phyloP scores from a whole-genome alignment of 2,797 vertebrate species.

The Enteromius fasciolatus region DNA sequence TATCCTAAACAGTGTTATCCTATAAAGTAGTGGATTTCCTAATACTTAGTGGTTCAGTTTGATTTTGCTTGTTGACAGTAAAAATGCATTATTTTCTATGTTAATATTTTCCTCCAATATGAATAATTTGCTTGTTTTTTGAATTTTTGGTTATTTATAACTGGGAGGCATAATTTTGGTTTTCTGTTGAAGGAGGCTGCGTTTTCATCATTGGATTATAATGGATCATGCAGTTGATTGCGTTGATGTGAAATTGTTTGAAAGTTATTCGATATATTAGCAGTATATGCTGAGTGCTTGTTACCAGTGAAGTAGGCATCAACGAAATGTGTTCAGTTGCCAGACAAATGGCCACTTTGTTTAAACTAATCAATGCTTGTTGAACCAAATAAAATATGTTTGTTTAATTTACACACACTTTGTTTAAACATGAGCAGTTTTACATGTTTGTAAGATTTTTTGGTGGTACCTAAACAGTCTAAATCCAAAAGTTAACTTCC shows the following conservation, averaged over 20 bases:
- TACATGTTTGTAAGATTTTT: background rate
- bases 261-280: constrained; percentile 9
- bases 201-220: background rate
- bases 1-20: constrained; percentile 7
- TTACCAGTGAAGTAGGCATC: constrained; percentile 30
- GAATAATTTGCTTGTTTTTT: constrained; percentile 18
- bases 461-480: too few relatives aligned
- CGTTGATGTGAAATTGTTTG: constrained; percentile 18
- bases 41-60: constrained; percentile 21
- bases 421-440: background rate
- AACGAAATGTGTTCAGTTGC: background rate
- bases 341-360: constrained; percentile 7
- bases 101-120: constrained; percentile 18
- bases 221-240: constrained; percentile 8
- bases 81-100: constrained; percentile 13
- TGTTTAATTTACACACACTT: constrained; percentile 32
- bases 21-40: constrained; percentile 22
- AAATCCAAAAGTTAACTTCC: background rate
- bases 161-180: constrained; percentile 24
- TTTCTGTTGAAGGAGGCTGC: background rate
- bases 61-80: constrained; percentile 18
- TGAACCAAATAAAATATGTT: constrained; percentile 28
- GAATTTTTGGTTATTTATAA: constrained; percentile 24
- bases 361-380: constrained; percentile 28
- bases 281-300: constrained; percentile 12